A percentile compares a stretch with the other conserved stretches of the same genome.
These are phyloP conservation scores for Scopus umbretta DNA, from an alignment of 2,113 vertebrate species.

Conservation along the genomic window DNA sequence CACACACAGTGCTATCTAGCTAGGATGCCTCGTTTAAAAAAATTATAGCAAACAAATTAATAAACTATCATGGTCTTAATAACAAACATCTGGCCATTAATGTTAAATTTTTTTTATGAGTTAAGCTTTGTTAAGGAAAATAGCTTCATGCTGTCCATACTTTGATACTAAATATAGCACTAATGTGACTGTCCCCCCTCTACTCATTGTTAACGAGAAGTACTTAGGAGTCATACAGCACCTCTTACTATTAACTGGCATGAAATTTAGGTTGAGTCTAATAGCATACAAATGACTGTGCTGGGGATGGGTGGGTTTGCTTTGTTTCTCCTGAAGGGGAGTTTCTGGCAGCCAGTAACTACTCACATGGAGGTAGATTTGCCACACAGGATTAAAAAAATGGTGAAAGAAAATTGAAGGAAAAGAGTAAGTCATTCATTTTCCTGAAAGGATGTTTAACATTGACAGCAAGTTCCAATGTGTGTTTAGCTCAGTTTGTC, in stretches of 20 bases:
- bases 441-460: constrained; percentile 5
- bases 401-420: background rate
- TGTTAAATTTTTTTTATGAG: background rate
- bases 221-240: background rate
- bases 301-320: background rate
- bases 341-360: background rate
- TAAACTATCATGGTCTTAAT: background rate
- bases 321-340: background rate
- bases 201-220: background rate
- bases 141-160: background rate
- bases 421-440: background rate
- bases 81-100: background rate
- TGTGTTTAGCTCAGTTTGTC: background rate
- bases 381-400: background rate
- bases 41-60: background rate
- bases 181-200: background rate
- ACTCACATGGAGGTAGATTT: background rate
- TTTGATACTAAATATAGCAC: background rate
- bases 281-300: background rate
- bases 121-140: background rate
- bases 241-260: background rate
- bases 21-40: background rate
- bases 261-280: background rate
- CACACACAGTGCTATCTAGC: background rate
- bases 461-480: background rate